A percentile compares a stretch with the other conserved stretches of the same genome.
phyloP scores from a whole-genome alignment of 2,113 vertebrate genomes.

The Phycodurus eques region DNA sequence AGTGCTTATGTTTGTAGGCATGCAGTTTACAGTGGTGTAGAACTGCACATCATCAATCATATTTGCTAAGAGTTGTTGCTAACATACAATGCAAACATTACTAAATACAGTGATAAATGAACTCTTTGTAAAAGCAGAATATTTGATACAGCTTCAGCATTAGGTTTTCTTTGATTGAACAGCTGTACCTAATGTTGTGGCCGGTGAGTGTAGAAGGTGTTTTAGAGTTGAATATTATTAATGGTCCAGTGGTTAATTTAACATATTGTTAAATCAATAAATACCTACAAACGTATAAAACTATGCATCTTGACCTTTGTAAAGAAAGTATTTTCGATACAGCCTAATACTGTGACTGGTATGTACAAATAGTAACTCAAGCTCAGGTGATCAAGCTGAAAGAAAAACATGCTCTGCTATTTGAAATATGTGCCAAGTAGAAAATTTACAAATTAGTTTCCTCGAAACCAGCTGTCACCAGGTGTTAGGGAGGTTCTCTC shows the following conservation, averaged over 20 bases:
- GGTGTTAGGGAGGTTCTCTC: slow-evolving; percentile 31
- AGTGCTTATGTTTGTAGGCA: background rate
- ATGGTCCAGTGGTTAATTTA: too few relatives aligned
- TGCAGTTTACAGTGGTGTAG: background rate
- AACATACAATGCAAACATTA: too few relatives aligned
- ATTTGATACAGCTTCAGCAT: too few relatives aligned
- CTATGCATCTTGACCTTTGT: too few relatives aligned
- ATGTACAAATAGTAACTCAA: background rate
- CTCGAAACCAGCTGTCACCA: slow-evolving; percentile 40
- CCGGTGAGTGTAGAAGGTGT: too few relatives aligned
- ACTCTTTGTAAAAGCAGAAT: too few relatives aligned
- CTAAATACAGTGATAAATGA: too few relatives aligned
- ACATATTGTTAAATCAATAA: too few relatives aligned
- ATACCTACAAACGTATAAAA: too few relatives aligned
- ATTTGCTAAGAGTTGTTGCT: background rate
- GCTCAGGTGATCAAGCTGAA: background rate
- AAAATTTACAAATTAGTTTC: slow-evolving; percentile 29
- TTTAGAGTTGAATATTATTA: too few relatives aligned
- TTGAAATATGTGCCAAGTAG: slow-evolving; percentile 2
- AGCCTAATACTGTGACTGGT: background rate
- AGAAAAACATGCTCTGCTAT: background rate
- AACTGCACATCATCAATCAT: background rate
- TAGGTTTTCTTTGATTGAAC: too few relatives aligned
- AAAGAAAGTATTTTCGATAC: background rate
- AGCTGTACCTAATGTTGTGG: too few relatives aligned